Conservation (phyloP, 1,140 invertebrate species). For the Charaxes varanes region DNA sequence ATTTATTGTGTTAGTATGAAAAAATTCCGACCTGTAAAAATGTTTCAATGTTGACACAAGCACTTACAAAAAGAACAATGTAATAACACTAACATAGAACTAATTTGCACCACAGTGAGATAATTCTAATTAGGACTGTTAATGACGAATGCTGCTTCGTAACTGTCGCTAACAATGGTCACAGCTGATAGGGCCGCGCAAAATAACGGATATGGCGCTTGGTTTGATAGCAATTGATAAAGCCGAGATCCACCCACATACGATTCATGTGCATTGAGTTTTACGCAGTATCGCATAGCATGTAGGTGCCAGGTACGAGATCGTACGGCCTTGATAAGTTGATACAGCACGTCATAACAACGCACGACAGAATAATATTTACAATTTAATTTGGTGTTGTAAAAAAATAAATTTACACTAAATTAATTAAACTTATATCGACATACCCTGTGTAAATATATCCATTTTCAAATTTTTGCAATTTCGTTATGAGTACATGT, state of each 20-base stretch:
- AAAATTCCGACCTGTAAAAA: slow-evolving; percentile 1
- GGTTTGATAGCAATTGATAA: slow-evolving; percentile 40
- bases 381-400: too few species aligned
- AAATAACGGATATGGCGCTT: slow-evolving; percentile 18
- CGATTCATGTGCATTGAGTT: slow-evolving; percentile 20
- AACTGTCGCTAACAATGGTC: slow-evolving; percentile 13
- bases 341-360: slow-evolving; percentile 47
- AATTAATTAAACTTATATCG: slow-evolving; percentile 11
- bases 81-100: slow-evolving; percentile 2
- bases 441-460: slow-evolving; percentile 55
- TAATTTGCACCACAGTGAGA: slow-evolving; percentile 5
- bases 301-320: slow-evolving; percentile 54
- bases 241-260: slow-evolving; percentile 47
- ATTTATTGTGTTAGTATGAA: background rate
- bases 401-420: slow-evolving; percentile 4
- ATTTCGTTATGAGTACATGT: too few species aligned
- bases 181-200: slow-evolving; percentile 11
- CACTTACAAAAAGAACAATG: background rate
- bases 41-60: background rate
- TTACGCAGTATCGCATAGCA: slow-evolving; percentile 28
- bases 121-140: slow-evolving; percentile 5
- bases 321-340: slow-evolving; percentile 61
- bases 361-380: slow-evolving; percentile 16
- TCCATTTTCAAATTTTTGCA: slow-evolving; percentile 37
- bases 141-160: slow-evolving; percentile 7